These are phyloP conservation scores for Shargacucullia verbasci DNA, from an alignment of 2,888 invertebrate species.

Conservation along the genomic window DNA sequence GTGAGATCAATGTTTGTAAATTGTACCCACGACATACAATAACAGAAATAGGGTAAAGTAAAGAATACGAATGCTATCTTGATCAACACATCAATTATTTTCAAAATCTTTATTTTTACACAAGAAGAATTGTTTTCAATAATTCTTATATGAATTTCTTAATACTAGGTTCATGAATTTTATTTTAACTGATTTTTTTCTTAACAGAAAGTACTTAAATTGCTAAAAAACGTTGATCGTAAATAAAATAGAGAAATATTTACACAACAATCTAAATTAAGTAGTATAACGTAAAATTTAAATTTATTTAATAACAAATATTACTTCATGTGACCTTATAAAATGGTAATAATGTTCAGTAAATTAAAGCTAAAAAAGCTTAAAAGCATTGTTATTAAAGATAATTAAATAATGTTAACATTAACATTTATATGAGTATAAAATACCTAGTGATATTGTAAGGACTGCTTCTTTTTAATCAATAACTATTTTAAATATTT, in stretches of 20 bases:
- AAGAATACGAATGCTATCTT: constrained; percentile 46
- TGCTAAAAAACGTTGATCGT: constrained; percentile 76
- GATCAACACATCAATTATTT: constrained; percentile 63
- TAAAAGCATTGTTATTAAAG: constrained; percentile 58
- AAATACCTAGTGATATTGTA: constrained; percentile 62
- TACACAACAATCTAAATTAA: constrained; percentile 83
- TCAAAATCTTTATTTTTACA: constrained; percentile 85
- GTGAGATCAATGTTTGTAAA: no score
- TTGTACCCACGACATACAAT: no score
- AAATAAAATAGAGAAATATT: constrained; percentile 82
- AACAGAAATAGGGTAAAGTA: constrained; percentile 10
- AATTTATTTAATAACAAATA: constrained; percentile 78
- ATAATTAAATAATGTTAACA: constrained; percentile 55
- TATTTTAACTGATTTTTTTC: constrained; percentile 67
- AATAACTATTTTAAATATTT: constrained; percentile 29
- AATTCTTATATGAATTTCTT: constrained; percentile 76
- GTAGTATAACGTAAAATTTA: constrained; percentile 78
- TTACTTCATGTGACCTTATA: constrained; percentile 68
- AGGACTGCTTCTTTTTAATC: constrained; percentile 55
- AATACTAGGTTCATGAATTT: constrained; percentile 72
- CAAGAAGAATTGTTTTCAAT: constrained; percentile 79
- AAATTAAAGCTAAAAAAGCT: constrained; percentile 70
- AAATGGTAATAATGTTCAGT: constrained; percentile 64
- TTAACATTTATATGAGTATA: constrained; percentile 60
- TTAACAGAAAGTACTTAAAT: constrained; percentile 72